Percentiles rank a stretch among this genome's conserved stretches.
These are phyloP conservation scores for Branchipolynoe longqiensis DNA, from an alignment of 2,888 invertebrate species.

Conservation along the genomic window DNA sequence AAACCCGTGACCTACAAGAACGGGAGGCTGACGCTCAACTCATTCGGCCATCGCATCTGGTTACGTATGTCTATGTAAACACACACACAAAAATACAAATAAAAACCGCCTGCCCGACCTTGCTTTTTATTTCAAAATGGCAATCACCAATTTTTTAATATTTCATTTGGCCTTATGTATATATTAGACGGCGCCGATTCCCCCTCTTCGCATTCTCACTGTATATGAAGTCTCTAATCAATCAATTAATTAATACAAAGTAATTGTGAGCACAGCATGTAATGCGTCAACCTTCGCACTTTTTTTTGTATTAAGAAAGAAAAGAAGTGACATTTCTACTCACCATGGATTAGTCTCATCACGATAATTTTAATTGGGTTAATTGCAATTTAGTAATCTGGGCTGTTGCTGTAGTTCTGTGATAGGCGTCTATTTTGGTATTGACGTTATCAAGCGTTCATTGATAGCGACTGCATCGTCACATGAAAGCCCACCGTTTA, in stretches of 20 bases:
- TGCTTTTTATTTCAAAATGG: too few relatives aligned
- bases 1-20: too few relatives aligned
- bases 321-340: neutral
- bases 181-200: neutral
- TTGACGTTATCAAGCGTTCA: neutral
- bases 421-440: neutral
- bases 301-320: neutral
- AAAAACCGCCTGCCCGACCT: too few relatives aligned
- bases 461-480: neutral
- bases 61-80: too few relatives aligned
- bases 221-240: too few relatives aligned
- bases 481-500: too few relatives aligned
- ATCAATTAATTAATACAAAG: neutral
- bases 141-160: too few relatives aligned
- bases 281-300: neutral
- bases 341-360: too few relatives aligned
- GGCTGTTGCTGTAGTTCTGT: neutral
- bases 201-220: constrained; percentile 9
- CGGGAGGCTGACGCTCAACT: too few relatives aligned
- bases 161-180: neutral
- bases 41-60: too few relatives aligned
- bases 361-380: too few relatives aligned
- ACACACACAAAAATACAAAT: too few relatives aligned
- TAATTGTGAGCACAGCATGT: neutral
- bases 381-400: neutral